Conservation (phyloP, 2,113 vertebrate species). For the Odocoileus virginianus region DNA sequence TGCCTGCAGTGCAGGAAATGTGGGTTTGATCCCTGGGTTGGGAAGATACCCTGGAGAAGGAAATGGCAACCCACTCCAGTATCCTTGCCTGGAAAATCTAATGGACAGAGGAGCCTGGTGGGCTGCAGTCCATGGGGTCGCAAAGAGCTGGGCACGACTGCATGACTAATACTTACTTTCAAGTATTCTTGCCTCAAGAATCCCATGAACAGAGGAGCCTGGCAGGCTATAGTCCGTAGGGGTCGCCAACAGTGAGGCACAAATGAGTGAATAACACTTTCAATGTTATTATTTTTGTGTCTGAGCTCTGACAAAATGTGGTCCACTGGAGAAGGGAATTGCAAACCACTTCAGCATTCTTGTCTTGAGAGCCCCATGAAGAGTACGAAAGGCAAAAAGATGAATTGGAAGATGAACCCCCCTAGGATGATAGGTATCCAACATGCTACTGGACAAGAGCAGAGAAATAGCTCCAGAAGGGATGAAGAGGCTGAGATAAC, state of each 20-base stretch:
- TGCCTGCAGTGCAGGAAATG: accelerated
- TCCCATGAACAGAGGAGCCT: neutral
- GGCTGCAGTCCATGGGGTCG: neutral
- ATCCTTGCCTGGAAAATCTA: neutral
- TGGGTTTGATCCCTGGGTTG: neutral
- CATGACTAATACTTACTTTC: neutral
- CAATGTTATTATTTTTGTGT: neutral
- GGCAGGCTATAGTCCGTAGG: neutral
- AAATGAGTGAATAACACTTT: neutral
- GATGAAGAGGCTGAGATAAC: neutral
- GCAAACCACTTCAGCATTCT: neutral
- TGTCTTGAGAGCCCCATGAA: neutral
- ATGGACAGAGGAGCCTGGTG: neutral
- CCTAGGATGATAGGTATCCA: neutral
- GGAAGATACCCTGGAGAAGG: neutral
- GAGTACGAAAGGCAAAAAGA: neutral
- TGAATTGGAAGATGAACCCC: neutral
- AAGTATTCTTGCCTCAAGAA: neutral
- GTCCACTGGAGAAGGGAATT: neutral
- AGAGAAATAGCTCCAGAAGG: neutral
- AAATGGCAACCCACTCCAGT: neutral
- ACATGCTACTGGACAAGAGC: neutral
- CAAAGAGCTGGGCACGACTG: neutral
- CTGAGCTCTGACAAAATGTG: neutral
- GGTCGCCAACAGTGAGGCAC: neutral